Percentiles rank a stretch among this genome's conserved stretches.
These are phyloP conservation scores for Fabriciana adippe DNA, from an alignment of 2,888 invertebrate species.

Conservation along the genomic window DNA sequence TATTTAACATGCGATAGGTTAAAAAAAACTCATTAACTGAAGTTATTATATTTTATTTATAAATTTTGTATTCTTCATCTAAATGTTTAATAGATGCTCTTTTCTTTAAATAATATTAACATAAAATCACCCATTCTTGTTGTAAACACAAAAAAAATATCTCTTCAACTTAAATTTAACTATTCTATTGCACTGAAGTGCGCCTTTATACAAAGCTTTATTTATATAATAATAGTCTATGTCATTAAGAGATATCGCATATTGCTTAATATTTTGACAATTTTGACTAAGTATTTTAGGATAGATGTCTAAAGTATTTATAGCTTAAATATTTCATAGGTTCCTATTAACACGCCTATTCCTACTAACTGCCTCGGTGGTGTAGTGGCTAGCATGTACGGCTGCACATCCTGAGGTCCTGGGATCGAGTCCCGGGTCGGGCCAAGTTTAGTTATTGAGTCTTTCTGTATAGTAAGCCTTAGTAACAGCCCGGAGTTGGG, in stretches of 20 bases:
- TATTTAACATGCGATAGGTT: not conserved
- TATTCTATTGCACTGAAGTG: slow-evolving; percentile 23
- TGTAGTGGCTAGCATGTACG: no score
- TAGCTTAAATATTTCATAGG: no score
- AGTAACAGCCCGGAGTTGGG: no score
- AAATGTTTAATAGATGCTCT: slow-evolving; percentile 42
- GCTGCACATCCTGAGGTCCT: no score
- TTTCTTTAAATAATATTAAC: slow-evolving; percentile 43
- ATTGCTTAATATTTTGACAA: not conserved
- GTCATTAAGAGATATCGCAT: not conserved
- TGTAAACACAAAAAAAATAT: slow-evolving; percentile 43
- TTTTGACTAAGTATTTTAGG: no score
- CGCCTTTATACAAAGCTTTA: slow-evolving; percentile 40
- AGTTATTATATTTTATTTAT: slow-evolving; percentile 42
- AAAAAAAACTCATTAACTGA: slow-evolving; percentile 24
- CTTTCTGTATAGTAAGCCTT: no score
- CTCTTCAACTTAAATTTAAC: slow-evolving; percentile 12
- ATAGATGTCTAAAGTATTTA: no score
- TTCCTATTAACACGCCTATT: no score
- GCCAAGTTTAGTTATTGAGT: no score
- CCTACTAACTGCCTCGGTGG: no score
- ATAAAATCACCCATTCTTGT: slow-evolving; percentile 41
- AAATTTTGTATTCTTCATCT: slow-evolving; percentile 38
- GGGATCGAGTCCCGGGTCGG: no score
- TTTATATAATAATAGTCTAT: not conserved